Percentiles rank a stretch among this genome's conserved stretches.
These are phyloP conservation scores for Setophaga kirtlandii DNA, from an alignment of 2,113 vertebrate species.

Conservation along the genomic window DNA sequence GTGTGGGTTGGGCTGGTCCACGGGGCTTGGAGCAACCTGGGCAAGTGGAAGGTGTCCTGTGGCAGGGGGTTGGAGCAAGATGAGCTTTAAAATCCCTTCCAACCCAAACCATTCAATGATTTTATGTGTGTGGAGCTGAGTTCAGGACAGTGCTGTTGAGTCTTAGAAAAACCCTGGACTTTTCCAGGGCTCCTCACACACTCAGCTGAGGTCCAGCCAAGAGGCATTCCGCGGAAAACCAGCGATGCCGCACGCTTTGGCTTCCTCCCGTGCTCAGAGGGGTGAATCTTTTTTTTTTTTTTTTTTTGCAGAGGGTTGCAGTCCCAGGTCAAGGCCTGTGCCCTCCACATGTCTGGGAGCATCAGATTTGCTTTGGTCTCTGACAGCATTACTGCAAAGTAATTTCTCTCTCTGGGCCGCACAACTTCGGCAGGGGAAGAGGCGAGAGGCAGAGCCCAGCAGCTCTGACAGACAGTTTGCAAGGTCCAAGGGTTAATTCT, in stretches of 20 bases:
- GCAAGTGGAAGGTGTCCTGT: background rate
- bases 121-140: background rate
- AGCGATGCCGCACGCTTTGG: fast-evolving
- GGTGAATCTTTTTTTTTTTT: background rate
- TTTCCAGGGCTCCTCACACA: background rate
- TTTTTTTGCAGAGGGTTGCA: background rate
- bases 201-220: background rate
- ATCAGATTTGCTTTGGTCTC: slow-evolving; percentile 49
- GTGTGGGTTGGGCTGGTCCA: background rate
- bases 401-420: background rate
- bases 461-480: background rate
- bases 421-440: background rate
- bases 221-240: background rate
- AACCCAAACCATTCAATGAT: background rate
- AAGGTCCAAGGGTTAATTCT: slow-evolving; percentile 48
- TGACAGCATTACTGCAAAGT: slow-evolving; percentile 27
- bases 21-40: background rate
- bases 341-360: slow-evolving; percentile 24
- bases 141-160: background rate
- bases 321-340: slow-evolving; percentile 40
- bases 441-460: background rate
- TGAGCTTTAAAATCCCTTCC: background rate
- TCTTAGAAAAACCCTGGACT: background rate
- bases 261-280: background rate
- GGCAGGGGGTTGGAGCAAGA: background rate